Evolutionary conservation across 2,888 invertebrate genomes (phyloP), one percentile per base, ranked within the genome.

Genomic region (Pteria penguin): DNA sequence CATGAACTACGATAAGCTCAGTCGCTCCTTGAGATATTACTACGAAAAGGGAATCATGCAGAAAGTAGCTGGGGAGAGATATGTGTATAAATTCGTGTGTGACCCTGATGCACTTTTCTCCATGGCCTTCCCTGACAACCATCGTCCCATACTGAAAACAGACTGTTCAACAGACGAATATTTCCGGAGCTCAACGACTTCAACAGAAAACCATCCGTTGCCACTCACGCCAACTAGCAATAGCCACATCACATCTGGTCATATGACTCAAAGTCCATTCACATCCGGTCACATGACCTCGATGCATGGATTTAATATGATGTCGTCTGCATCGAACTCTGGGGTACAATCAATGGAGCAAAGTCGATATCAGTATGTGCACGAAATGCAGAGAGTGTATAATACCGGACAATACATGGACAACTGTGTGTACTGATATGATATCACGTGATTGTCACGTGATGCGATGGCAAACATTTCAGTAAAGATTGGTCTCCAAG

Each of bases 21-120:
- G 97, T 54, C 94, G 98, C 5, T 98, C 98, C 0, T 93, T 98
- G 55, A 94, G 98, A n/a, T 98, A 98, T 89, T 98, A 98, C 91
- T 98, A 98, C 91, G 98, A 98, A 92, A 98, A 98, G 91, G 98
- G 98, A n/a, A 98, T 98, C 88, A 98, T 98, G 97, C 98, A 98
- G 93, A 98, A 98, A 93, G 98, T 98, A 0, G 91, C 92, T 0
- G 97, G 98, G 0, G 98, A 98, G 91, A 94, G 98, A 87, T 98
- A 98, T 93, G 98, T 98, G 14, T 98, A 98, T 93, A 97, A 97
- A 91, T 98, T 98, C 91, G 97, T 98, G 0, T 98, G 98, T 92
- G 97, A 98, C 92, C 98, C 98, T 2, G 92, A 92, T 55, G 90
- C 91, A 2, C 85, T 92, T 26, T 91, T 91, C 82, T 87, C 91